These are phyloP conservation scores for Eremobia ochroleuca DNA, from an alignment of 2,888 invertebrate species.

Conservation along the genomic window DNA sequence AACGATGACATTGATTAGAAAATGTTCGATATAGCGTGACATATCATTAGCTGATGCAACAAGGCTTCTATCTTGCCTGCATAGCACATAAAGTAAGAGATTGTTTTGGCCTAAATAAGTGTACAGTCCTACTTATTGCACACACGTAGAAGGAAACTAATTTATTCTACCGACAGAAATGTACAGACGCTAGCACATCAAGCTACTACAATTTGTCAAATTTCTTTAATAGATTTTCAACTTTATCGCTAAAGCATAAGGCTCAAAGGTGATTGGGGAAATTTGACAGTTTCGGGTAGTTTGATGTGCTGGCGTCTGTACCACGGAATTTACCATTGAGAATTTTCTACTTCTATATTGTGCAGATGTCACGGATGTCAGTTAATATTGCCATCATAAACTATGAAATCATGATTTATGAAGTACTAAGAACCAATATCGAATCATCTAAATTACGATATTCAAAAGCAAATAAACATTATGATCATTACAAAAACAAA, in stretches of 20 bases:
- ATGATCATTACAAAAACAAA: slow-evolving; percentile 71
- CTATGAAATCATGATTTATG: not conserved
- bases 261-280: too few relatives aligned
- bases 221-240: too few relatives aligned
- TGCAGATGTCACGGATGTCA: not conserved
- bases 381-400: not conserved
- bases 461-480: slow-evolving; percentile 29
- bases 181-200: too few relatives aligned
- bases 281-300: too few relatives aligned
- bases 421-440: not conserved
- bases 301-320: too few relatives aligned
- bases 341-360: not conserved
- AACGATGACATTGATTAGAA: slow-evolving; percentile 13
- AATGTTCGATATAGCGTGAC: not conserved
- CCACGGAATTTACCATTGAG: not conserved
- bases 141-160: not conserved
- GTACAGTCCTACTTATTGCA: not conserved
- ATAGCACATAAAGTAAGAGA: slow-evolving; percentile 5
- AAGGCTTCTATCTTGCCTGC: slow-evolving; percentile 58
- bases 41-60: slow-evolving; percentile 59
- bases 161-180: not conserved
- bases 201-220: too few relatives aligned
- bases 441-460: not conserved
- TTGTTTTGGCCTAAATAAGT: slow-evolving; percentile 26
- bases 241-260: too few relatives aligned